A percentile compares a stretch with the other conserved stretches of the same genome.
These are phyloP conservation scores for Zelleria hepariella DNA, from an alignment of 2,888 invertebrate genomes.

Conservation along the genomic window DNA sequence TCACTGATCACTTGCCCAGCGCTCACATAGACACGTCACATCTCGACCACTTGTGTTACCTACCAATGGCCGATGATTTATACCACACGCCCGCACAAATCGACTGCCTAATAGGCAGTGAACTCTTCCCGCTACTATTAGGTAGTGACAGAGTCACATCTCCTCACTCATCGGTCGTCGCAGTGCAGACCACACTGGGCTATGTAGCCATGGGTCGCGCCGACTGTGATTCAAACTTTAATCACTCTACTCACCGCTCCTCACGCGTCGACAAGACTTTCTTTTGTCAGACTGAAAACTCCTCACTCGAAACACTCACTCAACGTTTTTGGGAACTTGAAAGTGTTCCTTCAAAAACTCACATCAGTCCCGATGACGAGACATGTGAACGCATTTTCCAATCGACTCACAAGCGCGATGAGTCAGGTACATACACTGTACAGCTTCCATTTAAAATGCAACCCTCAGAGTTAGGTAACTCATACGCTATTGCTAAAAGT, in stretches of 20 bases:
- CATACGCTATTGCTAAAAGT: not conserved
- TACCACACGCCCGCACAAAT: not conserved
- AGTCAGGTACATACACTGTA: not conserved
- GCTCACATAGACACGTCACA: not conserved
- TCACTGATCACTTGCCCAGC: not conserved
- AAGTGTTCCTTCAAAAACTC: not conserved
- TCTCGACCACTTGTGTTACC: not conserved
- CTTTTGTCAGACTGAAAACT: not conserved
- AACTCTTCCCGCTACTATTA: not conserved
- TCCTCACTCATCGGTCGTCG: not conserved
- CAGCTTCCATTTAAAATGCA: not conserved
- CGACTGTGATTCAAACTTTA: not conserved
- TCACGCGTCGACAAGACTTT: not conserved
- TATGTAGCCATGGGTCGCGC: slow-evolving; percentile 1
- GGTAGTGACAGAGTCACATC: not conserved
- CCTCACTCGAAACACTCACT: not conserved
- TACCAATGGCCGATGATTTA: not conserved
- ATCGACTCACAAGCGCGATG: not conserved
- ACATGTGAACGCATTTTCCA: not conserved
- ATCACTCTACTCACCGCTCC: too few species aligned
- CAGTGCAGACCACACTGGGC: not conserved
- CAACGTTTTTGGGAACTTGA: slow-evolving; percentile 1
- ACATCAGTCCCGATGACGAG: not conserved
- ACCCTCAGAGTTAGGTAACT: not conserved
- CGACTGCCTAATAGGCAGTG: not conserved